Evolutionary conservation across 2,888 invertebrate species (phyloP).

Genomic region (Phaedon cochleariae): DNA sequence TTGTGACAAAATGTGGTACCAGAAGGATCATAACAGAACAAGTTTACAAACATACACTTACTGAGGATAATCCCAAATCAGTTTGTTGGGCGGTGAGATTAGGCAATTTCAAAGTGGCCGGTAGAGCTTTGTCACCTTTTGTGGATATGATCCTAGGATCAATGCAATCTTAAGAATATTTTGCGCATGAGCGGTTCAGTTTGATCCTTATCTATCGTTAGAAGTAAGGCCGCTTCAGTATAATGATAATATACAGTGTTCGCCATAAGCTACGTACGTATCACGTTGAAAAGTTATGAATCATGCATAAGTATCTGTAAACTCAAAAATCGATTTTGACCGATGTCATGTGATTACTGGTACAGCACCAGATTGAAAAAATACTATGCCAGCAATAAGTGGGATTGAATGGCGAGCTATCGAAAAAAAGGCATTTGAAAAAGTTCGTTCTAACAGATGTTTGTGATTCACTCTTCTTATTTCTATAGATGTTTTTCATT

Average conservation of each 20-base stretch:
- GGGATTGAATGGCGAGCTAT: too few species aligned
- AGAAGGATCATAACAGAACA: conserved; percentile 39
- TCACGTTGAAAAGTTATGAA: too few species aligned
- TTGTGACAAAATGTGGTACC: conserved; percentile 34
- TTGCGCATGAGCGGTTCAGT: conserved; percentile 8
- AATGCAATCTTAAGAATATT: conserved; percentile 3
- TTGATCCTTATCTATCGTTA: neutral
- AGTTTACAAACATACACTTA: conserved; percentile 43
- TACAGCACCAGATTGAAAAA: too few species aligned
- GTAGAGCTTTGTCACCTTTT: conserved; percentile 24
- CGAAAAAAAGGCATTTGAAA: too few species aligned
- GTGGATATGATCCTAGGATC: conserved; percentile 17
- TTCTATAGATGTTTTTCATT: too few species aligned
- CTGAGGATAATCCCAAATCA: conserved; percentile 38
- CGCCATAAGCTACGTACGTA: too few species aligned
- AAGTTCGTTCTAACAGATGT: too few species aligned
- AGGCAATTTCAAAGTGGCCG: conserved; percentile 27
- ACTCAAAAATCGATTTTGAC: too few species aligned
- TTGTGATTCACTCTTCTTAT: too few species aligned
- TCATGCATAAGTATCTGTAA: too few species aligned
- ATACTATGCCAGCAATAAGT: too few species aligned
- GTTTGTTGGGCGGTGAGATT: conserved; percentile 31
- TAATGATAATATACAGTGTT: neutral
- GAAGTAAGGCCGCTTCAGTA: neutral
- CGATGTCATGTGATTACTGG: too few species aligned